Evolutionary conservation across 1,140 invertebrate genomes (phyloP).

Genomic region (Zaprionus inermis): DNA sequence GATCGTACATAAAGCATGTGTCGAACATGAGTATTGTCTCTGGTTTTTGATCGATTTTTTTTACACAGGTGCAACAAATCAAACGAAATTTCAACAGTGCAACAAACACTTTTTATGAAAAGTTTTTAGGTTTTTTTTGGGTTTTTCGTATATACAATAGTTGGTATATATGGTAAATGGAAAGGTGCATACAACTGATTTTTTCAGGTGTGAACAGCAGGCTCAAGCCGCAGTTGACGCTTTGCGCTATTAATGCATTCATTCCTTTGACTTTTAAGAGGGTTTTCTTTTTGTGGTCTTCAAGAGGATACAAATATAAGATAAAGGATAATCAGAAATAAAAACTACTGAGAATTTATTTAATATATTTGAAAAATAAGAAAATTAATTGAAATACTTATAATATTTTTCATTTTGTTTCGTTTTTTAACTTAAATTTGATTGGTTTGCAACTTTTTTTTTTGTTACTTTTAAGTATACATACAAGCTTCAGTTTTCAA

Average conservation of each 20-base stretch:
- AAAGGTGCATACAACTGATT: conserved; percentile 32
- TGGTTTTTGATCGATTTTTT: not conserved
- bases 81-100: conserved; percentile 34
- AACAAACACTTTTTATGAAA: conserved; percentile 23
- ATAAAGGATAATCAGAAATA: conserved; percentile 3
- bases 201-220: conserved; percentile 20
- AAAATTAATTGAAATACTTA: conserved; percentile 41
- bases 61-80: conserved; percentile 29
- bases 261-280: conserved; percentile 5
- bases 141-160: conserved; percentile 29
- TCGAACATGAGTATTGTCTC: conserved; percentile 8
- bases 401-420: conserved; percentile 31
- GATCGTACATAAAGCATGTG: conserved; percentile 5
- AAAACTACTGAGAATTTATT: not conserved
- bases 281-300: conserved; percentile 22
- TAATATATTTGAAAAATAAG: not conserved
- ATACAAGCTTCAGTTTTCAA: conserved; percentile 73
- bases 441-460: conserved; percentile 58
- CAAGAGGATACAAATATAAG: conserved; percentile 8
- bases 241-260: conserved; percentile 31
- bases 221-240: conserved; percentile 30
- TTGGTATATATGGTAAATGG: conserved; percentile 10
- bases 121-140: conserved; percentile 2
- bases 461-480: conserved; percentile 62
- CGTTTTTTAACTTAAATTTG: conserved; percentile 39